Conservation (phyloP, 2,113 vertebrate genomes). For the Anguilla japonica region DNA sequence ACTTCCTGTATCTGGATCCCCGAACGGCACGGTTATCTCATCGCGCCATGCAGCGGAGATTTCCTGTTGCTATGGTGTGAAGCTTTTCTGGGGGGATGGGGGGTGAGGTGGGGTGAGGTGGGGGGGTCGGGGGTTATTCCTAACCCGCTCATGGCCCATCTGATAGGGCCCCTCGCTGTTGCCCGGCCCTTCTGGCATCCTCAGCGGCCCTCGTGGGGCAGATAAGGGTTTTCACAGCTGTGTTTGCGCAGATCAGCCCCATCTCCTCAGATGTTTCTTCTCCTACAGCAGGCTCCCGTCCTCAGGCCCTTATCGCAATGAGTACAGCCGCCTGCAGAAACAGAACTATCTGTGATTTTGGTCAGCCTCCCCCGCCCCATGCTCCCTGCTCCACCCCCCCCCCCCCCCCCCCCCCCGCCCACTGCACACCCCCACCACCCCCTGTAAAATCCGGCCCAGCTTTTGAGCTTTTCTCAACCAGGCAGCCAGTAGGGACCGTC, state of each 20-base stretch:
- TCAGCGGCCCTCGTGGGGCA: not conserved
- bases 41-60: not conserved
- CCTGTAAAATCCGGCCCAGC: not conserved
- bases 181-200: no score
- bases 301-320: not conserved
- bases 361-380: no score
- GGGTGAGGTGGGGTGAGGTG: no score
- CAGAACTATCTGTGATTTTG: not conserved
- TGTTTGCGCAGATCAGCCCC: not conserved
- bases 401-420: no score
- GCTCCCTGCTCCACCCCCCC: no score
- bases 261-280: not conserved
- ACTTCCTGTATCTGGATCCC: not conserved
- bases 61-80: conserved; percentile 1
- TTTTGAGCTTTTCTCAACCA: not conserved
- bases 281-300: not conserved
- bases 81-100: not conserved
- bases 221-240: conserved; percentile 9
- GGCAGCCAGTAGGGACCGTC: not conserved
- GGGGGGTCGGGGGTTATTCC: not conserved
- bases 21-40: conserved; percentile 6
- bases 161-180: not conserved
- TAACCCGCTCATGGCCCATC: conserved; percentile 6
- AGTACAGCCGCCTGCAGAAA: not conserved
- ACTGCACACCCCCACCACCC: no score